Evolutionary conservation across 2,797 vertebrate genomes (phyloP).

Genomic region (Carapus acus): DNA sequence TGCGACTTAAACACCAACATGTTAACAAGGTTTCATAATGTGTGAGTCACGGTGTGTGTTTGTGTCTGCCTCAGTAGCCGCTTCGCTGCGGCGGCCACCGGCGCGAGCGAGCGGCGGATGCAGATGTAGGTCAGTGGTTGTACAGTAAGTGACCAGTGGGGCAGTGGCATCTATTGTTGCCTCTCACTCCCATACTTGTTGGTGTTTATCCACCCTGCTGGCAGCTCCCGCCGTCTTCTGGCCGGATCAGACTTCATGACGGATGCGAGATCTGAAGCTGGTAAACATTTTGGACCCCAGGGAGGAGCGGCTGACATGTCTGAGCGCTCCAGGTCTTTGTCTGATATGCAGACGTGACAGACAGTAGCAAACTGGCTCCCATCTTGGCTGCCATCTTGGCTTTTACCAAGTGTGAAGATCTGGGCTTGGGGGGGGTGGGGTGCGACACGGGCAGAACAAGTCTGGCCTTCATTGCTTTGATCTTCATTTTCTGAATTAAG

Average conservation of each 20-base stretch:
- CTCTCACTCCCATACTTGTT: constrained; percentile 23
- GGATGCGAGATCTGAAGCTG: constrained; percentile 1
- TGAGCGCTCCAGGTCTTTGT: constrained; percentile 10
- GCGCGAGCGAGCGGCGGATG: constrained; percentile 40
- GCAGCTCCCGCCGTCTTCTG: constrained; percentile 17
- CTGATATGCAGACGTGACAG: not conserved
- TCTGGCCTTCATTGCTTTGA: constrained; percentile 12
- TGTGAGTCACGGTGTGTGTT: not conserved
- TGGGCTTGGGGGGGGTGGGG: too few relatives aligned
- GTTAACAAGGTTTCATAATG: not conserved
- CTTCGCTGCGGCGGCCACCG: constrained; percentile 13
- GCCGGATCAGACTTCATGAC: constrained; percentile 16
- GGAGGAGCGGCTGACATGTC: not conserved
- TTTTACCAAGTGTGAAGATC: too few relatives aligned
- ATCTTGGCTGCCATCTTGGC: too few relatives aligned
- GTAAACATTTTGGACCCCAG: not conserved
- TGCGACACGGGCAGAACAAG: too few relatives aligned
- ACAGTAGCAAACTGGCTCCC: not conserved
- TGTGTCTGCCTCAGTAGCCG: constrained; percentile 32
- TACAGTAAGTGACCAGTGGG: constrained; percentile 30
- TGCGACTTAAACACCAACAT: too few relatives aligned
- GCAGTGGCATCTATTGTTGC: constrained; percentile 50
- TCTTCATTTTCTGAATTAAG: constrained; percentile 13
- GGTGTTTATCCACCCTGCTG: constrained; percentile 55
- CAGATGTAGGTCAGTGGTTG: constrained; percentile 63